Conservation (phyloP, 2,888 invertebrate genomes). For the Ophion ventricosus region DNA sequence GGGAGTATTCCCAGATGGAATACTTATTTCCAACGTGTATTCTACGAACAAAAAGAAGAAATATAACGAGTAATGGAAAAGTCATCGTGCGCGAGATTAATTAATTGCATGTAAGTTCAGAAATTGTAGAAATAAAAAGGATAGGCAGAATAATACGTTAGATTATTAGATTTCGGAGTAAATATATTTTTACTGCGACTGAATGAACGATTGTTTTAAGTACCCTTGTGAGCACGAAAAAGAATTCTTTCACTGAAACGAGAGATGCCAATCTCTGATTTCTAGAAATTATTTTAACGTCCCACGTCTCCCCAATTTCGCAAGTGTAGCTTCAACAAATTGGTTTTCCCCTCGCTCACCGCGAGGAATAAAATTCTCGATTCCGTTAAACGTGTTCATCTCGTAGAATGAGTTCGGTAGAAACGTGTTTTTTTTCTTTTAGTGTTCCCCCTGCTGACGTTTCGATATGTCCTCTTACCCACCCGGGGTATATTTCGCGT, state of each 20-base stretch:
- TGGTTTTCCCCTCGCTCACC: constrained; percentile 23
- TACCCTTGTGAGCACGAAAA: neutral
- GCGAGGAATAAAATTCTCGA: constrained; percentile 59
- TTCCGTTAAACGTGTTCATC: constrained; percentile 47
- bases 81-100: neutral
- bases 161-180: neutral
- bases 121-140: neutral
- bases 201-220: neutral
- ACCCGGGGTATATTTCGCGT: constrained; percentile 22
- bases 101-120: neutral
- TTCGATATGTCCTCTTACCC: constrained; percentile 57
- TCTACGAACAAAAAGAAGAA: neutral
- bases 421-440: constrained; percentile 35
- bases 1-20: neutral
- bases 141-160: neutral
- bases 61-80: neutral
- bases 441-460: neutral
- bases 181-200: neutral
- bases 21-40: neutral
- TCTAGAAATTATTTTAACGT: neutral
- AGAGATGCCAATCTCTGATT: neutral
- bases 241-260: neutral
- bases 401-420: constrained; percentile 52
- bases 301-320: constrained; percentile 20
- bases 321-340: constrained; percentile 48